Evolutionary conservation across 2,797 vertebrate species (phyloP).

Genomic region (Bradypodion pumilum): DNA sequence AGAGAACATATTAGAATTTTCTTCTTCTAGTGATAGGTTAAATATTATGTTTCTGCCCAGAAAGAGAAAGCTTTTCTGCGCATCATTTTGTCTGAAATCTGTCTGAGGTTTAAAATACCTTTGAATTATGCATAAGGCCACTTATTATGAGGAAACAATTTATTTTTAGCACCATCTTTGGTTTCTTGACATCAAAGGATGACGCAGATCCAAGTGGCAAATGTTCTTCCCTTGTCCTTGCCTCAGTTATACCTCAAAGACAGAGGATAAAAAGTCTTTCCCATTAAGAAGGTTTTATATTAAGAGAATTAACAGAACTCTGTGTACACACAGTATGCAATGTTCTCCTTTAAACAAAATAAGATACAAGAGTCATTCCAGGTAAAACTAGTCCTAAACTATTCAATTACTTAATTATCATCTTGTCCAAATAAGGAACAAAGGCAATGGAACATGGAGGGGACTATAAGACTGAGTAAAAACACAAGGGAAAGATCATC

Average conservation of each 20-base stretch:
- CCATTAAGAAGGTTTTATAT: not conserved
- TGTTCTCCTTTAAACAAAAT: not conserved
- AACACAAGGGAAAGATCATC: too few relatives aligned
- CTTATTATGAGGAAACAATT: not conserved
- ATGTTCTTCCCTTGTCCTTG: not conserved
- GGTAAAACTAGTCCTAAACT: not conserved
- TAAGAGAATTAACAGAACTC: not conserved
- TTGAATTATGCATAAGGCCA: not conserved
- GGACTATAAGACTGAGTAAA: not conserved
- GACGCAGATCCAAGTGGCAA: not conserved
- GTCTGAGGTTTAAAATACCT: not conserved
- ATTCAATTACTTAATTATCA: not conserved
- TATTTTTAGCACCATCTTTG: conserved; percentile 5
- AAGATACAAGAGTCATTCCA: not conserved
- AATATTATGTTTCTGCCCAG: too few relatives aligned
- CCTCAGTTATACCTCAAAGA: not conserved
- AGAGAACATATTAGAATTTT: too few relatives aligned
- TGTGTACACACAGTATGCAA: not conserved
- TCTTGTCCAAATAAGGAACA: not conserved
- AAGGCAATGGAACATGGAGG: not conserved
- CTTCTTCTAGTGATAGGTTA: too few relatives aligned
- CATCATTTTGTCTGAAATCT: not conserved
- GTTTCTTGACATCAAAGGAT: not conserved
- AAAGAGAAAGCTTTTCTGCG: not conserved
- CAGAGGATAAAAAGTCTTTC: not conserved